phyloP scores from a whole-genome alignment of 2,113 vertebrate genomes.

The Talpa occidentalis region DNA sequence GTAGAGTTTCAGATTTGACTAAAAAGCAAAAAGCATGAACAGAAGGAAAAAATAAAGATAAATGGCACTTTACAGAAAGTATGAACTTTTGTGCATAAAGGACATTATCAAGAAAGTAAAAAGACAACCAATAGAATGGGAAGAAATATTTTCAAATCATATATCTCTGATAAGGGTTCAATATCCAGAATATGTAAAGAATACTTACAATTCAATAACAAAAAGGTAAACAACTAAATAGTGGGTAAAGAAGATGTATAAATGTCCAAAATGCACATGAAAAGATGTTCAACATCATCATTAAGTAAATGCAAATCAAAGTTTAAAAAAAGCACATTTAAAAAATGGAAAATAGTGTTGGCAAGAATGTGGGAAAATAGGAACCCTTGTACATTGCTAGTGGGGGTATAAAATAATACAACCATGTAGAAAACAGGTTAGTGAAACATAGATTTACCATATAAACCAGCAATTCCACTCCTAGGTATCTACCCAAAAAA shows the following conservation, averaged over 20 bases:
- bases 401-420: not conserved
- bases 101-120: not conserved
- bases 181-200: not conserved
- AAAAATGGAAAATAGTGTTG: not conserved
- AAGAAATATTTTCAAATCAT: not conserved
- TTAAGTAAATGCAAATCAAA: not conserved
- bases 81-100: not conserved
- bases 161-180: not conserved
- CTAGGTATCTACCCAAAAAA: not conserved
- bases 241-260: not conserved
- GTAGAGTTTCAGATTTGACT: conserved; percentile 13
- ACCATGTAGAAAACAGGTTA: not conserved
- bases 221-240: not conserved
- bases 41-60: not conserved
- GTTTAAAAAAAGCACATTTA: not conserved
- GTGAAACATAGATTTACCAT: not conserved
- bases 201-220: not conserved
- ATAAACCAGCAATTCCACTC: not conserved
- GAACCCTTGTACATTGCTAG: not conserved
- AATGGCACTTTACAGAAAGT: not conserved
- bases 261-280: not conserved
- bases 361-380: not conserved
- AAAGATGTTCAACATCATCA: not conserved
- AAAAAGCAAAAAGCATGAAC: not conserved
- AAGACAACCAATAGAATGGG: not conserved